A percentile compares a stretch with the other conserved stretches of the same genome.
These are phyloP conservation scores for Pterobdella sp. DNA, from an alignment of 2,888 invertebrate species.

Conservation along the genomic window DNA sequence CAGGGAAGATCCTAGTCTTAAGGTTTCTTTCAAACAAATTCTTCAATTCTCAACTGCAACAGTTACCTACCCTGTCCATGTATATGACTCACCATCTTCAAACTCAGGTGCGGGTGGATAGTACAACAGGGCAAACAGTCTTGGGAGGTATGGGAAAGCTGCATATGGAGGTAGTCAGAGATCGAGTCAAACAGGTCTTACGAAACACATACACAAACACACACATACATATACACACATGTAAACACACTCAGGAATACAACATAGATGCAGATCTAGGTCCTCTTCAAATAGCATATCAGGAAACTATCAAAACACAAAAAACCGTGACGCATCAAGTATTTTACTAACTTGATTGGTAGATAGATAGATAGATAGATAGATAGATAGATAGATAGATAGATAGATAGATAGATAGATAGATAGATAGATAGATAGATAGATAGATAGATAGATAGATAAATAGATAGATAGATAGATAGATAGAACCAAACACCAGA, in stretches of 20 bases:
- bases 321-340: slow-evolving; percentile 52
- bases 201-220: too few relatives aligned
- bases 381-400: slow-evolving; percentile 8
- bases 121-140: slow-evolving; percentile 77
- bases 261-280: slow-evolving; percentile 84
- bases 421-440: slow-evolving; percentile 8
- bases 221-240: too few relatives aligned
- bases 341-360: background rate
- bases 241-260: slow-evolving; percentile 60
- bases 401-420: slow-evolving; percentile 8
- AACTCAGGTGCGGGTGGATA: slow-evolving; percentile 56
- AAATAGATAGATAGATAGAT: too few relatives aligned
- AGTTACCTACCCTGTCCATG: too few relatives aligned
- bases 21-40: slow-evolving; percentile 65
- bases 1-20: slow-evolving; percentile 72
- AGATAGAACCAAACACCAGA: too few relatives aligned
- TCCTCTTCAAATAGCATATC: slow-evolving; percentile 81
- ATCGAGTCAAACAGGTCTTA: slow-evolving; percentile 65
- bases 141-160: slow-evolving; percentile 85
- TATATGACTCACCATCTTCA: too few relatives aligned
- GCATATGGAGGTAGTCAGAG: slow-evolving; percentile 83
- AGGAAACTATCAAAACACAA: slow-evolving; percentile 61
- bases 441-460: too few relatives aligned
- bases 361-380: slow-evolving; percentile 8
- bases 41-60: too few relatives aligned